phyloP scores from a whole-genome alignment of 2,888 invertebrate genomes.

The Xanthorhoe designata region DNA sequence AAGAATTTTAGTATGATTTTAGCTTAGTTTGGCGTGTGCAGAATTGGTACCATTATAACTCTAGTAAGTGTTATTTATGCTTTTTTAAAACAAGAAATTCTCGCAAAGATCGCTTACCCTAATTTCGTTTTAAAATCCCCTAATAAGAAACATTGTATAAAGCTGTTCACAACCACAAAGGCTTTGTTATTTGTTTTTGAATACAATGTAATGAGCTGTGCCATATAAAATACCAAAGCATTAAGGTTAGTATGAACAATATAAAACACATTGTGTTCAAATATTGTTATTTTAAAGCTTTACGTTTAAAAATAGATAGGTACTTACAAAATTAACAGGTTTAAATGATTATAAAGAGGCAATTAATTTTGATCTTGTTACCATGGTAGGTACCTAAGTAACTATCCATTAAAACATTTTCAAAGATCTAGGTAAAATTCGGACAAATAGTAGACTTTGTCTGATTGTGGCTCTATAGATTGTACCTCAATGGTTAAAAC shows the following conservation, averaged over 20 bases:
- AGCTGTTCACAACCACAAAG: slow-evolving; percentile 3
- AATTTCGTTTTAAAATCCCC: neutral
- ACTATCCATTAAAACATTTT: no score
- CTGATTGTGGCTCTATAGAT: no score
- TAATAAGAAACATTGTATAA: neutral
- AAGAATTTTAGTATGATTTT: no score
- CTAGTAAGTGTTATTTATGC: no score
- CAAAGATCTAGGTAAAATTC: no score
- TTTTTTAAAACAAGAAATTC: neutral
- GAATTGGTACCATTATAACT: no score
- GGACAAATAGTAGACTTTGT: no score
- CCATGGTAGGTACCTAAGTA: no score
- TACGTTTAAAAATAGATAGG: neutral
- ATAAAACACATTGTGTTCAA: neutral
- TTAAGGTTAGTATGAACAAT: neutral
- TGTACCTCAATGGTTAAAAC: no score
- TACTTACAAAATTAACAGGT: neutral
- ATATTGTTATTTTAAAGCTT: neutral
- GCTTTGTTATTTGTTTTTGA: slow-evolving; percentile 6
- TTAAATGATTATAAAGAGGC: no score
- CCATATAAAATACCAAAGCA: neutral
- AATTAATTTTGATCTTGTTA: no score
- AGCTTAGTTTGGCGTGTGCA: no score
- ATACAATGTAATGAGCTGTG: neutral
- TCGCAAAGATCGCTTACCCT: neutral